phyloP scores from a whole-genome alignment of 2,113 vertebrate genomes.

The Zosterops lateralis region DNA sequence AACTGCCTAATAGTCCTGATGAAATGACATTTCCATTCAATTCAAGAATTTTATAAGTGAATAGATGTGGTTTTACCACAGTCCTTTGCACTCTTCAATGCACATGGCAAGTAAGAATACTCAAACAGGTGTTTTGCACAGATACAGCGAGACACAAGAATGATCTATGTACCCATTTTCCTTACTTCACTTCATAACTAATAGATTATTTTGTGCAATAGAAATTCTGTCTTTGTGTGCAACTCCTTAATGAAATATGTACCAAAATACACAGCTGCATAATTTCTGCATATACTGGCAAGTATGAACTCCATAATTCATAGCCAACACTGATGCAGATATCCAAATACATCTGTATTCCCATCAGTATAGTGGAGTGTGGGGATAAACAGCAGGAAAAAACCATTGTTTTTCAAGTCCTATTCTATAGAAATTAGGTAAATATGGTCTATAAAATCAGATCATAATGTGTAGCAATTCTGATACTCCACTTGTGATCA shows the following conservation, averaged over 20 bases:
- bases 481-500: neutral
- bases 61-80: neutral
- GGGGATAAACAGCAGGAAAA: neutral
- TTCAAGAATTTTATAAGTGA: neutral
- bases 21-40: neutral
- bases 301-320: neutral
- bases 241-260: neutral
- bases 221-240: neutral
- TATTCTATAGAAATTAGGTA: neutral
- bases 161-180: neutral
- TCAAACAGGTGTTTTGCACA: neutral
- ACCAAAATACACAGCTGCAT: neutral
- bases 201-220: neutral
- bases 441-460: neutral
- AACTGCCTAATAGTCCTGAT: neutral
- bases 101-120: neutral
- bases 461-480: neutral
- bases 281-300: neutral
- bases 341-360: neutral
- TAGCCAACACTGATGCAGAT: neutral
- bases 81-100: neutral
- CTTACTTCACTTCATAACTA: neutral
- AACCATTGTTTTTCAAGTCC: neutral
- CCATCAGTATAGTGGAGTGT: neutral
- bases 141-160: neutral